Evolutionary conservation across 1,140 invertebrate species (phyloP).

Genomic region (Formica selysi): DNA sequence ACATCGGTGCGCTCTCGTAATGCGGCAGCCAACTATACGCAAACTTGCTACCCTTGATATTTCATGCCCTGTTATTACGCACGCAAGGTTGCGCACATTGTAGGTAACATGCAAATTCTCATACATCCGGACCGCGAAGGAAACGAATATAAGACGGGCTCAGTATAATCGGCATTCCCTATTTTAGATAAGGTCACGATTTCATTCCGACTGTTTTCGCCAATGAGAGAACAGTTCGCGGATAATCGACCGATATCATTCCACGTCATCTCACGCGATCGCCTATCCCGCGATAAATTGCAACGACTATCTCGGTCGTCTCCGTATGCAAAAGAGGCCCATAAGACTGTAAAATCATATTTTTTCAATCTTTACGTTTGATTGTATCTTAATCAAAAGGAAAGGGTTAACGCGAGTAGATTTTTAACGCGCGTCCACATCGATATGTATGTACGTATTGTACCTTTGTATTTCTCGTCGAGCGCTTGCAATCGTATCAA

Average conservation of each 20-base stretch:
- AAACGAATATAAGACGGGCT: constrained; percentile 51
- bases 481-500: constrained; percentile 18
- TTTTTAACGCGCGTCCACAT: not conserved
- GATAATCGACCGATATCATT: constrained; percentile 57
- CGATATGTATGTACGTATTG: too few species aligned
- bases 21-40: constrained; percentile 56
- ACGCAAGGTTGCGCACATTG: constrained; percentile 55
- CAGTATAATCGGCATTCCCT: constrained; percentile 51
- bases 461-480: not conserved
- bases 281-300: constrained; percentile 30
- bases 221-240: constrained; percentile 35
- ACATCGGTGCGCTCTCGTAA: constrained; percentile 60
- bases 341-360: not conserved
- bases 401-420: not conserved
- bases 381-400: not conserved
- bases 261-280: constrained; percentile 55
- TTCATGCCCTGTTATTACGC: constrained; percentile 56
- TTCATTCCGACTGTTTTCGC: constrained; percentile 54
- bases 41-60: constrained; percentile 56
- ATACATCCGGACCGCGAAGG: constrained; percentile 54
- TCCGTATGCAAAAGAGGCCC: constrained; percentile 1
- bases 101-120: constrained; percentile 58
- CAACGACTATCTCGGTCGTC: constrained; percentile 32
- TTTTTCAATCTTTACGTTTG: not conserved
- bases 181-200: constrained; percentile 51